Conservation (phyloP, 2,888 invertebrate genomes). For the Nebria brevicollis region DNA sequence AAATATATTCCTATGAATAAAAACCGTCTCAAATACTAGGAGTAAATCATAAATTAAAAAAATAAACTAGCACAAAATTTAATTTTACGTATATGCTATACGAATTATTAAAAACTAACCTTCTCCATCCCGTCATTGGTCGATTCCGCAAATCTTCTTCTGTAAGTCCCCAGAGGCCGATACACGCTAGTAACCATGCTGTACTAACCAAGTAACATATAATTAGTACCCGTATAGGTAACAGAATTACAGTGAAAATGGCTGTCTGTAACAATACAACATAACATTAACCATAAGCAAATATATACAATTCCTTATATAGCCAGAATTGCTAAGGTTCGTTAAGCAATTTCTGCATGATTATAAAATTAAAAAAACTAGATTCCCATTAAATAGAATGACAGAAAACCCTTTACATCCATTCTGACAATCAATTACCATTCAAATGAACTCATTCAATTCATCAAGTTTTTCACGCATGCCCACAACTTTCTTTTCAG, state of each 20-base stretch:
- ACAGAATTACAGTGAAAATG: constrained; percentile 83
- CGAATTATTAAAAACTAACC: constrained; percentile 68
- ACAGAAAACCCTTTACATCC: too few relatives aligned
- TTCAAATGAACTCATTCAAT: too few relatives aligned
- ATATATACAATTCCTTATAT: not conserved
- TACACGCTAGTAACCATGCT: constrained; percentile 86
- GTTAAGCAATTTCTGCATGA: not conserved
- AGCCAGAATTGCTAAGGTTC: not conserved
- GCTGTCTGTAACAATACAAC: constrained; percentile 77
- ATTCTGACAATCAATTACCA: too few relatives aligned
- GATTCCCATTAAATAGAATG: too few relatives aligned
- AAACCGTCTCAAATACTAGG: too few relatives aligned
- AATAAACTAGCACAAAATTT: not conserved
- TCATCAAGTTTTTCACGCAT: too few relatives aligned
- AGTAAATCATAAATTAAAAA: too few relatives aligned
- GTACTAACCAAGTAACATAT: constrained; percentile 80
- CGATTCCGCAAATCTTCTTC: constrained; percentile 80
- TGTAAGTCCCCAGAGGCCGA: constrained; percentile 83
- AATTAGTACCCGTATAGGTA: constrained; percentile 83
- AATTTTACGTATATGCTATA: not conserved
- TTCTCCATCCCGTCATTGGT: constrained; percentile 91
- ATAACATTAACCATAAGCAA: not conserved
- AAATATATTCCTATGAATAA: too few relatives aligned
- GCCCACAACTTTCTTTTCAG: too few relatives aligned
- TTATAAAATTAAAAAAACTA: too few relatives aligned